Percentiles rank a stretch among this genome's conserved stretches.
These are phyloP conservation scores for Diplogasteroides magnus DNA, from an alignment of 1,140 invertebrate genomes.

Conservation along the genomic window DNA sequence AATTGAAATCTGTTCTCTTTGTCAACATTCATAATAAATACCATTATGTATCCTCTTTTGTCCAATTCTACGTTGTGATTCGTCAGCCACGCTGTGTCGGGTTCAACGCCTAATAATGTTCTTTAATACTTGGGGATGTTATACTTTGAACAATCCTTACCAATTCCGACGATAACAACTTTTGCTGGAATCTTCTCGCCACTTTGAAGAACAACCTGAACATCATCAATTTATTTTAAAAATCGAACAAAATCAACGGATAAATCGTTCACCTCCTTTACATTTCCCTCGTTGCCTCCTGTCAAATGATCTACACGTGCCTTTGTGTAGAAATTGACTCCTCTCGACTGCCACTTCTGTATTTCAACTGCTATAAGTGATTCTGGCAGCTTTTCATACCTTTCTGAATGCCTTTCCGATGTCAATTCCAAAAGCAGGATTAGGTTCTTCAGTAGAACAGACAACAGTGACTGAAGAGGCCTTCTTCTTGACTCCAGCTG, in stretches of 20 bases:
- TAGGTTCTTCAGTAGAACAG: constrained; percentile 12
- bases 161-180: constrained; percentile 21
- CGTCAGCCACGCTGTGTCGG: constrained; percentile 17
- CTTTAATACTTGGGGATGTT: neutral
- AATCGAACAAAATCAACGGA: too few species aligned
- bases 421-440: constrained; percentile 23
- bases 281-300: too few species aligned
- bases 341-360: too few species aligned
- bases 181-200: constrained; percentile 15
- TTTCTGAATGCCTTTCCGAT: constrained; percentile 23
- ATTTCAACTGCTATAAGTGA: neutral
- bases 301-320: too few species aligned
- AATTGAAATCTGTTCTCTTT: too few species aligned
- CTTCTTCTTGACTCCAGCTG: constrained; percentile 8
- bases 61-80: constrained; percentile 12
- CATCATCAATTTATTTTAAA: too few species aligned
- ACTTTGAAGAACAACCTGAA: constrained; percentile 9
- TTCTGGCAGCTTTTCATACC: neutral
- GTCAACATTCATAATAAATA: too few species aligned
- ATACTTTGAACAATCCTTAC: constrained; percentile 6
- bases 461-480: constrained; percentile 27
- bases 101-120: constrained; percentile 14
- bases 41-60: constrained; percentile 22
- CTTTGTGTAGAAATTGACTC: too few species aligned
- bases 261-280: too few species aligned